Evolutionary conservation across 2,888 invertebrate species (phyloP).

Genomic region (Eupelmus urozonus): DNA sequence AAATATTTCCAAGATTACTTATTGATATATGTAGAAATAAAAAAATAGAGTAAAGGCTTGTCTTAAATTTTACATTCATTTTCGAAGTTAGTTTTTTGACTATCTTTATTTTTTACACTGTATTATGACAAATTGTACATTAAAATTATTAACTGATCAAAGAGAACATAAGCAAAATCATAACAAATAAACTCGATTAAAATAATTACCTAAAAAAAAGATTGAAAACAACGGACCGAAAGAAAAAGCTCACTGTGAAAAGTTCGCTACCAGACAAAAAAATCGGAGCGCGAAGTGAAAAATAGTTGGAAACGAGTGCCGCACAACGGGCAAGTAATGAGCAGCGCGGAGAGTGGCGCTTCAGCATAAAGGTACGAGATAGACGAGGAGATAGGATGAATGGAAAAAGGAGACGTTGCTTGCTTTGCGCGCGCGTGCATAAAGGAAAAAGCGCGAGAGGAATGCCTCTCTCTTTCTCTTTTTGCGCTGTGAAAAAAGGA

Average conservation of each 20-base stretch:
- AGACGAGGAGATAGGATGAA: conserved; percentile 17
- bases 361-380: neutral
- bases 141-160: too few relatives aligned
- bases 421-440: conserved; percentile 31
- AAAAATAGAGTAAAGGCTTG: too few relatives aligned
- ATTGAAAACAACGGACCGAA: neutral
- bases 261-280: conserved; percentile 20
- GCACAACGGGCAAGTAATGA: neutral
- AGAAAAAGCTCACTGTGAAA: conserved; percentile 11
- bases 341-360: neutral
- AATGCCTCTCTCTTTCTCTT: neutral
- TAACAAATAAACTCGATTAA: neutral
- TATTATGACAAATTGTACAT: too few relatives aligned
- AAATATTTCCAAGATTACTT: too few relatives aligned
- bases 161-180: too few relatives aligned
- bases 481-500: neutral
- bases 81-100: too few relatives aligned
- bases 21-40: too few relatives aligned
- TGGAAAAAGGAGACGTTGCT: conserved; percentile 9
- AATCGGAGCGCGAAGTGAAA: conserved; percentile 29
- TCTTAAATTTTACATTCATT: too few relatives aligned
- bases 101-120: too few relatives aligned
- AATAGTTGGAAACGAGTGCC: conserved; percentile 22
- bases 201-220: conserved; percentile 25
- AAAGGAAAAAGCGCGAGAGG: conserved; percentile 49